Percentiles rank a stretch among this genome's conserved stretches.
Conservation (phyloP, 2,113 vertebrate genomes). For the Amazona vittata region DNA sequence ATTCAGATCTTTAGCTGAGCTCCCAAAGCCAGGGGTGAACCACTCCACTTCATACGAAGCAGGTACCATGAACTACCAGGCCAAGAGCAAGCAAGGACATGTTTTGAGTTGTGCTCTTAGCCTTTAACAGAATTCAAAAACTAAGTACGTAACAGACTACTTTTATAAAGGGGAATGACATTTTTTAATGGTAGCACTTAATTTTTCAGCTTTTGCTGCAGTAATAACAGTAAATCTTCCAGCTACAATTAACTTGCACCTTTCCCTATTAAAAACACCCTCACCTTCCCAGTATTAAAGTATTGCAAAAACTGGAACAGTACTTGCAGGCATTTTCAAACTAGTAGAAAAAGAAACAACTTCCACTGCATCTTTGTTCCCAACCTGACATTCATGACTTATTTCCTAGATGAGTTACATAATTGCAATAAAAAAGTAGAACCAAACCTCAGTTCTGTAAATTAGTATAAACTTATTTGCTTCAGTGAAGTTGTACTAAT, state of each 20-base stretch:
- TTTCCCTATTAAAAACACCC: background rate
- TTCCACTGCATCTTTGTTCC: background rate
- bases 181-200: background rate
- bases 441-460: background rate
- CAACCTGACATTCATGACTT: background rate
- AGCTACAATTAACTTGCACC: background rate
- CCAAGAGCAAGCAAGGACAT: background rate
- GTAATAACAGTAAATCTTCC: background rate
- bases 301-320: background rate
- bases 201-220: background rate
- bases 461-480: background rate
- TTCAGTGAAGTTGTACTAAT: background rate
- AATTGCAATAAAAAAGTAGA: background rate
- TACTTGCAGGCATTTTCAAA: background rate
- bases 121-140: background rate
- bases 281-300: background rate
- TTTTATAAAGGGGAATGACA: background rate
- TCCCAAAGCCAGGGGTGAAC: background rate
- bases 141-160: background rate
- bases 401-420: background rate
- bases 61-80: background rate
- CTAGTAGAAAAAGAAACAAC: background rate
- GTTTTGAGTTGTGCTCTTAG: background rate
- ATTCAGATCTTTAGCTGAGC: background rate
- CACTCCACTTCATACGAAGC: background rate